Conservation (phyloP, 2,797 vertebrate genomes). For the Melopsittacus undulatus region DNA sequence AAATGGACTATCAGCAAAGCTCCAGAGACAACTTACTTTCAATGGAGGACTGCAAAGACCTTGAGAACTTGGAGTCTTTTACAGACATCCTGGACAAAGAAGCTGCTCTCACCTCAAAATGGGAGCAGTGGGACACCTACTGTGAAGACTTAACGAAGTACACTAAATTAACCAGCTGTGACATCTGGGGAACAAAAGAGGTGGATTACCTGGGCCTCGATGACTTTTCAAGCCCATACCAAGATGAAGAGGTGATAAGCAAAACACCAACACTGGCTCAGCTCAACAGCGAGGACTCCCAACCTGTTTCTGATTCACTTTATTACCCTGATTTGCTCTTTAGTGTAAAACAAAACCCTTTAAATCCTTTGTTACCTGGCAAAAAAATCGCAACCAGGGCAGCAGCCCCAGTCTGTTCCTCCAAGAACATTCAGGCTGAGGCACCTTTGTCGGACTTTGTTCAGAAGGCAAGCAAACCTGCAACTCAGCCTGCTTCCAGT, state of each 20-base stretch:
- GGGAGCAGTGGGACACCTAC: constrained; percentile 99
- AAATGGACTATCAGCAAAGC: constrained; percentile 93
- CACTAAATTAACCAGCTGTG: constrained; percentile 95
- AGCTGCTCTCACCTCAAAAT: constrained; percentile 88
- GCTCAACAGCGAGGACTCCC: constrained; percentile 97
- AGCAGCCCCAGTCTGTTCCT: constrained; percentile 77
- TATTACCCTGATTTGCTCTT: constrained; percentile 87
- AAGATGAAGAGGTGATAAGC: constrained; percentile 96
- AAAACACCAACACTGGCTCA: constrained; percentile 96
- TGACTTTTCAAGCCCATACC: constrained; percentile 98
- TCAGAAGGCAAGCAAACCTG: constrained; percentile 89
- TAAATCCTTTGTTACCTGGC: constrained; percentile 76
- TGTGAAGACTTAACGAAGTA: constrained; percentile 99
- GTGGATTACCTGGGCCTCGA: constrained; percentile 97
- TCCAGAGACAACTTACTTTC: constrained; percentile 88
- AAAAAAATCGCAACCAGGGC: constrained; percentile 80
- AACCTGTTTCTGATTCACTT: constrained; percentile 91
- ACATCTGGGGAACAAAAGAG: constrained; percentile 99
- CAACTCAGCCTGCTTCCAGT: constrained; percentile 80
- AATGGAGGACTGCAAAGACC: constrained; percentile 89
- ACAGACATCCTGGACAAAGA: constrained; percentile 89
- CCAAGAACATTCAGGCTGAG: constrained; percentile 78
- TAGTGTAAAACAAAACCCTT: constrained; percentile 81
- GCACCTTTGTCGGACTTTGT: constrained; percentile 84
- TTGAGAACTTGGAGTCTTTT: constrained; percentile 90